Evolutionary conservation across 2,113 vertebrate genomes (phyloP).

Genomic region (Hydropotes inermis): DNA sequence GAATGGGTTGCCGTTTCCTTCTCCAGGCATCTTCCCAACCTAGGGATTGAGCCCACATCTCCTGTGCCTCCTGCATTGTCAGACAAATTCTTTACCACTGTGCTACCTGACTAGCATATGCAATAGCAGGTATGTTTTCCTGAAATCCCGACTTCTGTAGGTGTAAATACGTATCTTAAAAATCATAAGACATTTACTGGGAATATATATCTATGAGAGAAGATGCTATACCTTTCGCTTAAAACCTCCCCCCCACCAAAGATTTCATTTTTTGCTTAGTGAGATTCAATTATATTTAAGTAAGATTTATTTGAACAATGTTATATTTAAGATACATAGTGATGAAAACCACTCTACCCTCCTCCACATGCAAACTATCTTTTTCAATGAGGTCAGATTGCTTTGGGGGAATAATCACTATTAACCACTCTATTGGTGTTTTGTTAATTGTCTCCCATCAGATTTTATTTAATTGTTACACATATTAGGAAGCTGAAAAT

Average conservation of each 20-base stretch:
- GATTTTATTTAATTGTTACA: constrained; percentile 41
- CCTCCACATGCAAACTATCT: neutral
- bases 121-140: neutral
- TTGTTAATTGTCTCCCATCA: neutral
- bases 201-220: neutral
- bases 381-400: constrained; percentile 12
- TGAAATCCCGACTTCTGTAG: neutral
- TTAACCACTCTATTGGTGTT: neutral
- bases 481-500: neutral
- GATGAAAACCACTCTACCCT: neutral
- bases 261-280: constrained; percentile 24
- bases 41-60: neutral
- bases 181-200: neutral
- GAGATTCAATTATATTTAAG: constrained; percentile 15
- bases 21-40: neutral
- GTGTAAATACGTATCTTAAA: neutral
- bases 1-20: neutral
- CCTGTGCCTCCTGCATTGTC: neutral
- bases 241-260: neutral
- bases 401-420: neutral
- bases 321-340: neutral
- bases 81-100: neutral
- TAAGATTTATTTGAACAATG: neutral
- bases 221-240: neutral
- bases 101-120: neutral